Evolutionary conservation across 1,140 invertebrate species (phyloP).

Genomic region (Anastrepha obliqua): DNA sequence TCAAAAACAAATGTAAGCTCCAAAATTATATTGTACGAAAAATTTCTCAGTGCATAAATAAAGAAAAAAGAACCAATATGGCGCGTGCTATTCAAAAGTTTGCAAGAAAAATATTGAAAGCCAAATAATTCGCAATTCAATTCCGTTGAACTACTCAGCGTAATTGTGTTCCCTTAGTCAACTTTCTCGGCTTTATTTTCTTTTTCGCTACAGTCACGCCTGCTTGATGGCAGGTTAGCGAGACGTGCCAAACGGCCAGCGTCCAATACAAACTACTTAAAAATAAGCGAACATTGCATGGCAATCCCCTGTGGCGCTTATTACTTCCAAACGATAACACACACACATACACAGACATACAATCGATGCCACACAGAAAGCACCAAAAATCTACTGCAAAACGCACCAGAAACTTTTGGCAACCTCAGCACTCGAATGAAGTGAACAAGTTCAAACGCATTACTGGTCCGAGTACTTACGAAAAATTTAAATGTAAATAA

Average conservation of each 20-base stretch:
- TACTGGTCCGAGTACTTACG: slow-evolving; percentile 9
- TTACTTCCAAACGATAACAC: background rate
- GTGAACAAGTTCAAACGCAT: slow-evolving; percentile 33
- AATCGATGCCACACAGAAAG: background rate
- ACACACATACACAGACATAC: background rate
- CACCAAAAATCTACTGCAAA: background rate
- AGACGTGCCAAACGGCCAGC: background rate
- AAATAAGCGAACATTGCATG: background rate
- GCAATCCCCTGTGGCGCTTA: background rate
- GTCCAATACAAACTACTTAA: slow-evolving; percentile 14
- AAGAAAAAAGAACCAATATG: background rate
- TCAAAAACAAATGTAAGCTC: too few relatives aligned
- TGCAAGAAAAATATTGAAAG: slow-evolving; percentile 1
- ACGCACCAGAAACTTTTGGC: background rate
- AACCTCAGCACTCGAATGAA: slow-evolving; percentile 18
- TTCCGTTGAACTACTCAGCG: background rate
- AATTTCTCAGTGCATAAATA: too few relatives aligned
- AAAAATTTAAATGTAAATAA: slow-evolving; percentile 42
- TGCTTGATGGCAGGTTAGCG: background rate
- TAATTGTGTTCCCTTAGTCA: background rate
- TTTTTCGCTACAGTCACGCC: background rate
- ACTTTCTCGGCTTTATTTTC: background rate
- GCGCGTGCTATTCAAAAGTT: background rate
- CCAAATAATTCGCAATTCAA: slow-evolving; percentile 22
- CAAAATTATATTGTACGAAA: too few relatives aligned